phyloP scores from a whole-genome alignment of 1,140 invertebrate genomes.

The Musca domestica region DNA sequence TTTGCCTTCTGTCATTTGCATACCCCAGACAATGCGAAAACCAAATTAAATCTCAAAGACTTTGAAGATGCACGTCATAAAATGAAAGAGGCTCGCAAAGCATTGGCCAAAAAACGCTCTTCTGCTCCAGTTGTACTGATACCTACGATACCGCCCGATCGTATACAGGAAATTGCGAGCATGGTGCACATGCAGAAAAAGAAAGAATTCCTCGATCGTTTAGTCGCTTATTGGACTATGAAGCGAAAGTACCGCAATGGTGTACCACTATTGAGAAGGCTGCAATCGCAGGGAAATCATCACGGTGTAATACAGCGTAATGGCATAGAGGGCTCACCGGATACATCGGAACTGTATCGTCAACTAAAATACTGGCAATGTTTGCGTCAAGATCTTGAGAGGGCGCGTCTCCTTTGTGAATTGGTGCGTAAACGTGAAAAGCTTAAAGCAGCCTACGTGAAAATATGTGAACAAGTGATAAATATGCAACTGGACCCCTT shows the following conservation, averaged over 20 bases:
- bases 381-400: conserved; percentile 90
- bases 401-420: conserved; percentile 89
- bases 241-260: conserved; percentile 95
- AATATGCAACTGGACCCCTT: conserved; percentile 80
- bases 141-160: conserved; percentile 88
- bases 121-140: conserved; percentile 89
- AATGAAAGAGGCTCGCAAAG: conserved; percentile 74
- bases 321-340: conserved; percentile 57
- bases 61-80: conserved; percentile 56
- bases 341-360: conserved; percentile 71
- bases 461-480: conserved; percentile 76
- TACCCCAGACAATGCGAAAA: conserved; percentile 73
- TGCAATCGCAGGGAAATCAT: conserved; percentile 70
- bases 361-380: conserved; percentile 95
- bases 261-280: conserved; percentile 84
- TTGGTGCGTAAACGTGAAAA: conserved; percentile 93
- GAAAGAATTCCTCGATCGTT: conserved; percentile 81
- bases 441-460: conserved; percentile 84
- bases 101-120: conserved; percentile 77
- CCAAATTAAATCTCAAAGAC: conserved; percentile 45
- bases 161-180: conserved; percentile 80
- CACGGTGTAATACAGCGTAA: conserved; percentile 55
- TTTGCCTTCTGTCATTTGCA: conserved; percentile 95
- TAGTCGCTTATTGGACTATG: conserved; percentile 92
- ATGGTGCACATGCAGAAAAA: conserved; percentile 70